Percentiles rank a stretch among this genome's conserved stretches.
Conservation (phyloP, 2,888 invertebrate species). For the Dasysyrphus albostriatus region DNA sequence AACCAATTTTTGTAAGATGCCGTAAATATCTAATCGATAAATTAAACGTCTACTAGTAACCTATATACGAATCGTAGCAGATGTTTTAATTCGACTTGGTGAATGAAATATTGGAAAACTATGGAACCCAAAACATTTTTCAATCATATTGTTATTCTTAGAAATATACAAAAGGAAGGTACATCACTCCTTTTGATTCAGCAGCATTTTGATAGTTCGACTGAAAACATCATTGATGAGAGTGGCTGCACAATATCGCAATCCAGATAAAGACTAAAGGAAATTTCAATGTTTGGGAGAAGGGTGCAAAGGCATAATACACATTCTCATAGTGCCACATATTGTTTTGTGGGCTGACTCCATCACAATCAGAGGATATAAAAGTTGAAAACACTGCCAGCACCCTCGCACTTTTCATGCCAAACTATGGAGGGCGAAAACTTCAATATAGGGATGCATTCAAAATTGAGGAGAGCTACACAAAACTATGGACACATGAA, state of each 20-base stretch:
- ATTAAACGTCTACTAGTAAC: background rate
- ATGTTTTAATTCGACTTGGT: background rate
- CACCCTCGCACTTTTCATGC: slow-evolving; percentile 8
- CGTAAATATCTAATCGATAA: background rate
- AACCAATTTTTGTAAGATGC: background rate
- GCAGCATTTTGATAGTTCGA: background rate
- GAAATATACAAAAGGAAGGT: background rate
- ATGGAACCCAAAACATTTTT: background rate
- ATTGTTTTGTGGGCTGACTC: slow-evolving; percentile 69
- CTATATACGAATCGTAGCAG: background rate
- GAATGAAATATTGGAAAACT: background rate
- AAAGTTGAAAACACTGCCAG: slow-evolving; percentile 1
- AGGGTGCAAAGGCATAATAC: slow-evolving; percentile 59
- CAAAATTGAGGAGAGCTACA: background rate
- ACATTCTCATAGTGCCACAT: slow-evolving; percentile 67
- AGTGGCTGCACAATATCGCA: background rate
- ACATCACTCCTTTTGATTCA: background rate
- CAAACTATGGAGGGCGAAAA: slow-evolving; percentile 1
- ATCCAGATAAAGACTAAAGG: background rate
- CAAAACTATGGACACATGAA: slow-evolving; percentile 66
- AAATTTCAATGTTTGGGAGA: slow-evolving; percentile 11
- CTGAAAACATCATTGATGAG: background rate
- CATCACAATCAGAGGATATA: slow-evolving; percentile 57
- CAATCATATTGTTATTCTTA: background rate
- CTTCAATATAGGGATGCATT: slow-evolving; percentile 2